phyloP scores from a whole-genome alignment of 2,888 invertebrate species.

The Eupithecia dodoneata region DNA sequence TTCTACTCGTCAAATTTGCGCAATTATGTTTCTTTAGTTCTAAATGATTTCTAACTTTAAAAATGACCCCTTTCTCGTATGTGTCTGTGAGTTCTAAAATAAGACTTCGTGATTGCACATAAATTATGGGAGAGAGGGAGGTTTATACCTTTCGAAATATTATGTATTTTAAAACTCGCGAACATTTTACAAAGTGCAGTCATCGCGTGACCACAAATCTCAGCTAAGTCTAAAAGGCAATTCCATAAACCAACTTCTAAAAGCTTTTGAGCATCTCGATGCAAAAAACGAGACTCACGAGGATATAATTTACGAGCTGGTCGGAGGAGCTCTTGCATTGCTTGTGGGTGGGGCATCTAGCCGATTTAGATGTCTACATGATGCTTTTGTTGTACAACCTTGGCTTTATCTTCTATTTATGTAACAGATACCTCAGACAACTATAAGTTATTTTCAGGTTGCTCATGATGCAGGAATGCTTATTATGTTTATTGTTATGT shows the following conservation, averaged over 20 bases:
- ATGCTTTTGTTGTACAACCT: slow-evolving; percentile 47
- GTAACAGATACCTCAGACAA: slow-evolving; percentile 33
- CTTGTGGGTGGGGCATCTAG: slow-evolving; percentile 28
- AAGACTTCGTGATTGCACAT: background rate
- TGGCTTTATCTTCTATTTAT: slow-evolving; percentile 52
- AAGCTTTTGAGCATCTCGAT: slow-evolving; percentile 41
- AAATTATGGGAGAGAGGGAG: background rate
- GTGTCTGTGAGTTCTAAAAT: background rate
- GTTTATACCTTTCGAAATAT: background rate
- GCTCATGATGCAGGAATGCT: background rate
- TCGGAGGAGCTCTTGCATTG: background rate
- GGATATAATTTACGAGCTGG: slow-evolving; percentile 38
- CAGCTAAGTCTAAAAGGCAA: slow-evolving; percentile 12
- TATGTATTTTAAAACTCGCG: background rate
- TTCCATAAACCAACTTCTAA: slow-evolving; percentile 27
- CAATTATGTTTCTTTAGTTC: background rate
- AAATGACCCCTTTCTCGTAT: background rate
- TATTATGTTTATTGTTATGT: background rate
- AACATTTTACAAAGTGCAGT: slow-evolving; percentile 12
- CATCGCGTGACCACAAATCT: slow-evolving; percentile 20
- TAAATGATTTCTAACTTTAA: background rate
- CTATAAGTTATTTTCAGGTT: background rate
- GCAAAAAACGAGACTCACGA: slow-evolving; percentile 32
- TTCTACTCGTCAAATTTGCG: background rate
- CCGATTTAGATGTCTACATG: slow-evolving; percentile 42